Evolutionary conservation across 1,140 invertebrate genomes (phyloP), one percentile per base, ranked within the genome.

Genomic region (Oscheius sp.): DNA sequence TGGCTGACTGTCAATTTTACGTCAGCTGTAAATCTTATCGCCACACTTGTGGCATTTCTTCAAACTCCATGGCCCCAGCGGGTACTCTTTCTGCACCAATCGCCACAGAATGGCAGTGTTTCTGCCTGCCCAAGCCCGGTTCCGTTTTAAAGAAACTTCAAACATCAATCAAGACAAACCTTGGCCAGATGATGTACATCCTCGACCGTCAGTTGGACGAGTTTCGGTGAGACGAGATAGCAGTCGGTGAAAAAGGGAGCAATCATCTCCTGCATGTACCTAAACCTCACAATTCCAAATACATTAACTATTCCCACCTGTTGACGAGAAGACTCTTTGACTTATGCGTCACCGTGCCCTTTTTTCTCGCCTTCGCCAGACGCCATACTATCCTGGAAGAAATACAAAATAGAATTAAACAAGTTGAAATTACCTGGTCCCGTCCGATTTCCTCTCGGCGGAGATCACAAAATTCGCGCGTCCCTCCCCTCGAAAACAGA

Each of bases 321-420:
- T 76, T 77, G 20, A 84, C 67, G 15, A 84, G 35, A 20, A 78
- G 55, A 42, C 79, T 78, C 38, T 78, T 81, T 18, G 79, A 70
- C 20, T 84, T 81, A 2, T 70, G 49, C 20, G 78, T 74, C 26
- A 83, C 66, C n/a, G 70, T 20, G 13, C 76, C 79, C 10, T 74
- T 77, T 35, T 80, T 79, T 46, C 79, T 68, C 35, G 82, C 76
- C 63, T 83, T 83, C n/a, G 80, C 75, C 18, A 83, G 66, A 18
- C 81, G 31, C 81, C 81, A 83, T 45, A 83, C 81, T 68, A 83
- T 84, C 67, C 81, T 83, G 73, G 75, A 81, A 38, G n/a, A 42
- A 71, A 36, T 28, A 65, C 31, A 69, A 28, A 67, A 35, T 58
- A 38, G 4, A 34, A 31, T 31, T 38, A 36, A 34, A n/a, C 32